These are phyloP conservation scores for Pseudorhombus dupliciocellatus DNA, from an alignment of 2,113 vertebrate species.

Conservation along the genomic window DNA sequence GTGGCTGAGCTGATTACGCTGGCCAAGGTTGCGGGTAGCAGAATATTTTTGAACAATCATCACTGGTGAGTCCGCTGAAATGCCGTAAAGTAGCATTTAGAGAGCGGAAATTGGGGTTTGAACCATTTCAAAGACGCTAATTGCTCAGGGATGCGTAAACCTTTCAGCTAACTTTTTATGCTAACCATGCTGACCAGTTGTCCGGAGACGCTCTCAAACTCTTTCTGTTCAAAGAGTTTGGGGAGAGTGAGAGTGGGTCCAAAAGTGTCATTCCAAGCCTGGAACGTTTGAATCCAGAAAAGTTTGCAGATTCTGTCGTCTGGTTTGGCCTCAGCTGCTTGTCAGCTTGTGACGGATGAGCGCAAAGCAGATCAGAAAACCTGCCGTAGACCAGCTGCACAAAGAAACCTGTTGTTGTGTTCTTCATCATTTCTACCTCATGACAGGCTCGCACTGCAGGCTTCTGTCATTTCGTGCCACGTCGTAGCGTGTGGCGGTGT, in stretches of 20 bases:
- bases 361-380: background rate
- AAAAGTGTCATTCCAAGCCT: background rate
- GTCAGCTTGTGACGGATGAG: constrained; percentile 2
- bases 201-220: constrained; percentile 11
- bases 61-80: constrained; percentile 14
- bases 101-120: constrained; percentile 20
- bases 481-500: constrained; percentile 41
- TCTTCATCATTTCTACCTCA: constrained; percentile 24
- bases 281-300: background rate
- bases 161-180: constrained; percentile 11
- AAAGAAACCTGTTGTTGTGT: constrained; percentile 21
- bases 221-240: background rate
- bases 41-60: constrained; percentile 38
- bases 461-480: constrained; percentile 42
- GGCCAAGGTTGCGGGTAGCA: constrained; percentile 55
- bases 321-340: constrained; percentile 2
- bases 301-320: background rate
- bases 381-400: background rate
- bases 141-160: constrained; percentile 6
- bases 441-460: constrained; percentile 17
- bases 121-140: background rate
- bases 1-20: constrained; percentile 56
- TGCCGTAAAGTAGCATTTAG: constrained; percentile 14
- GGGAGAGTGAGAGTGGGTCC: too few species aligned
- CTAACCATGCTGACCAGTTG: background rate